Percentiles rank a stretch among this genome's conserved stretches.
Conservation (phyloP, 2,797 vertebrate genomes). For the Oreochromis grahami region DNA sequence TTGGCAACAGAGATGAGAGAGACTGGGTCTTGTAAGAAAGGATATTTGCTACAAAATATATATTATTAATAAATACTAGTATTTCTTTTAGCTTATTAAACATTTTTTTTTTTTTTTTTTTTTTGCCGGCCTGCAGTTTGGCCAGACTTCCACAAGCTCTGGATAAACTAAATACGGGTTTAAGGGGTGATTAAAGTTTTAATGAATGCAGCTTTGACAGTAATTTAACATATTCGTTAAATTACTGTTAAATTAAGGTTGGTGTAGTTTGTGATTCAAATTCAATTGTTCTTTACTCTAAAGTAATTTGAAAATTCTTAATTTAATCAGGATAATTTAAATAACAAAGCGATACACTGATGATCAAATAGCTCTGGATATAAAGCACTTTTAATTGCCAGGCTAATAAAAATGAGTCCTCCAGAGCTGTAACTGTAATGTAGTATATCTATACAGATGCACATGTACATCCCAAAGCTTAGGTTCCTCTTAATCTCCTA, state of each 20-base stretch:
- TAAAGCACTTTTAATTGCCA: background rate
- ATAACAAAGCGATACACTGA: background rate
- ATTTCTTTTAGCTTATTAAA: slow-evolving; percentile 14
- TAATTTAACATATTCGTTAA: background rate
- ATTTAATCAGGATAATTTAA: background rate
- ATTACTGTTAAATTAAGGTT: background rate
- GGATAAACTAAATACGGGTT: slow-evolving; percentile 17
- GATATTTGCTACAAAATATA: background rate
- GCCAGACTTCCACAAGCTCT: background rate
- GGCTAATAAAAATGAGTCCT: background rate
- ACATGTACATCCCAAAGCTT: background rate
- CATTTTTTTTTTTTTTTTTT: background rate
- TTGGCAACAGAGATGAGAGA: background rate
- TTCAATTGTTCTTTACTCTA: background rate
- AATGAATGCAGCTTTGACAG: background rate
- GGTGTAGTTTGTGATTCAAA: background rate
- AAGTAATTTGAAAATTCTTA: background rate
- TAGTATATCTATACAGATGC: background rate
- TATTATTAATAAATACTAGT: slow-evolving; percentile 9
- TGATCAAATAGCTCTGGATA: background rate
- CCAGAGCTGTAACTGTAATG: background rate
- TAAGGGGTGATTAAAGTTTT: slow-evolving; percentile 12
- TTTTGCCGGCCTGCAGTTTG: slow-evolving; percentile 17
- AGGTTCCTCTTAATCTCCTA: background rate
- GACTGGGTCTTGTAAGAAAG: background rate